Percentiles rank a stretch among this genome's conserved stretches.
Conservation (phyloP, 1,140 invertebrate genomes). For the Homarus americanus region DNA sequence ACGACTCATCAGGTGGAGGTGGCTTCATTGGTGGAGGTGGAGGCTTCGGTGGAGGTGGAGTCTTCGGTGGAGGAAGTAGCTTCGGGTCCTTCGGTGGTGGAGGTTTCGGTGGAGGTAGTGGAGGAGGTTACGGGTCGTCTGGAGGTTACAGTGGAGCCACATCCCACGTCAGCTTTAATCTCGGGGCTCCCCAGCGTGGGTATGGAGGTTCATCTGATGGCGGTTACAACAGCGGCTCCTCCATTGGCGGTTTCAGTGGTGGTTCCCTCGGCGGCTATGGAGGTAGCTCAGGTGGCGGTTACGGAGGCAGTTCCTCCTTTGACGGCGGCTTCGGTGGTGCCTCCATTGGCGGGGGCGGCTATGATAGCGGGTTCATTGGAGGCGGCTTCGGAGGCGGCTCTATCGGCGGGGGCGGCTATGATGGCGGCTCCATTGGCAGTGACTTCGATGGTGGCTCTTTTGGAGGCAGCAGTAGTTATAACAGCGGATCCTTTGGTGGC, state of each 20-base stretch:
- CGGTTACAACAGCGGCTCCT: background rate
- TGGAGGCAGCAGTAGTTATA: background rate
- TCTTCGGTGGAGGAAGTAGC: background rate
- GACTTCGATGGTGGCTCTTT: background rate
- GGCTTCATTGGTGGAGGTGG: background rate
- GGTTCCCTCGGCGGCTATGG: too few species aligned
- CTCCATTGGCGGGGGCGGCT: background rate
- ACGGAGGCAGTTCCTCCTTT: background rate
- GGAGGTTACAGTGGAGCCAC: background rate
- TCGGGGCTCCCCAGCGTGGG: background rate
- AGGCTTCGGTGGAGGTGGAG: background rate
- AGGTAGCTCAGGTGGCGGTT: background rate
- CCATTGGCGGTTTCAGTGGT: background rate
- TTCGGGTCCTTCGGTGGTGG: background rate
- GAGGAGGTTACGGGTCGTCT: too few species aligned
- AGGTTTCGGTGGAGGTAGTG: background rate
- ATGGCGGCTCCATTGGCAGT: background rate
- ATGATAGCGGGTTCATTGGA: background rate
- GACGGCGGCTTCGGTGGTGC: background rate
- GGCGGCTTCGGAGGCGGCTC: background rate
- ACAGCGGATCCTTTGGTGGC: background rate
- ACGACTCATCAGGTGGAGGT: background rate
- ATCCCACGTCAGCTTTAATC: background rate
- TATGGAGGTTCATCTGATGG: background rate
- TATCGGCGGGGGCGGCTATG: background rate